Percentiles rank a stretch among this genome's conserved stretches.
These are phyloP conservation scores for Laothoe populi DNA, from an alignment of 2,888 invertebrate species.

Conservation along the genomic window DNA sequence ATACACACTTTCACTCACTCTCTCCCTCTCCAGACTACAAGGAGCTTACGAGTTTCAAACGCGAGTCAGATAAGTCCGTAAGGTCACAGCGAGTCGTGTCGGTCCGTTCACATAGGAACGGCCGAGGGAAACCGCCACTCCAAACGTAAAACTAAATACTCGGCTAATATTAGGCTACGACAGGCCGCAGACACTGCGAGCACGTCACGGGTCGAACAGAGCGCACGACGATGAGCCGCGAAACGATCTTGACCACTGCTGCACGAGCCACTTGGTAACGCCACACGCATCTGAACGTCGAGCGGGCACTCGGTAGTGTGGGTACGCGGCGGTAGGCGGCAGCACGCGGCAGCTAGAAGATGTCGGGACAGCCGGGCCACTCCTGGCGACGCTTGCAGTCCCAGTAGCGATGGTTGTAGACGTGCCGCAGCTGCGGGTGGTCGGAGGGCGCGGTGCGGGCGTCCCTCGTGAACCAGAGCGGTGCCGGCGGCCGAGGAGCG, in stretches of 20 bases:
- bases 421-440: slow-evolving; percentile 86
- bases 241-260: slow-evolving; percentile 38
- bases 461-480: slow-evolving; percentile 95
- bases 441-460: slow-evolving; percentile 88
- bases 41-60: slow-evolving; percentile 26
- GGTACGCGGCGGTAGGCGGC: background rate
- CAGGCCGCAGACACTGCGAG: slow-evolving; percentile 36
- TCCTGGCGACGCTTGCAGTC: slow-evolving; percentile 93
- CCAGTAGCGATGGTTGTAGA: slow-evolving; percentile 97
- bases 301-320: slow-evolving; percentile 12
- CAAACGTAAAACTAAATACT: background rate
- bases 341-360: slow-evolving; percentile 85
- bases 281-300: background rate
- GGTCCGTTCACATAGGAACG: background rate
- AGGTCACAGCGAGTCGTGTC: slow-evolving; percentile 34
- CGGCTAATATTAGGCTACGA: slow-evolving; percentile 45
- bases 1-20: background rate
- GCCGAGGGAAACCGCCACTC: slow-evolving; percentile 4
- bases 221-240: background rate
- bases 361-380: slow-evolving; percentile 96
- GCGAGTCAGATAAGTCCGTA: slow-evolving; percentile 37
- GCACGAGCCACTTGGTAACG: slow-evolving; percentile 51
- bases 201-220: slow-evolving; percentile 38
- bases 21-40: background rate
- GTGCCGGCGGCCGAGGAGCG: slow-evolving; percentile 88